These are phyloP conservation scores for Gracilinanus agilis DNA, from an alignment of 2,113 vertebrate species.

Conservation along the genomic window DNA sequence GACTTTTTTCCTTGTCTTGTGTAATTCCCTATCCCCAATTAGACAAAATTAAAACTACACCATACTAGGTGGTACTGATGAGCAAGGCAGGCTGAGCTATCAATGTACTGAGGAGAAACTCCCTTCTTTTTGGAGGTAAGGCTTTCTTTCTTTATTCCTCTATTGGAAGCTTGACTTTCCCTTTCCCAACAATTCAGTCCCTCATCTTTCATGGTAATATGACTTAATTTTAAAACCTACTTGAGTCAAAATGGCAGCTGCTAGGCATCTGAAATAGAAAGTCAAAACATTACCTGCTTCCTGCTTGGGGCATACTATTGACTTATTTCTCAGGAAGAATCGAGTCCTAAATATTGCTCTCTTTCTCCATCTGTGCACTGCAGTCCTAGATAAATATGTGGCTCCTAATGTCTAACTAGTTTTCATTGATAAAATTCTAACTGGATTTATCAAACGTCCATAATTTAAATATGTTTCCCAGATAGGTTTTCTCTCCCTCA, in stretches of 20 bases:
- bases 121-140: background rate
- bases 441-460: background rate
- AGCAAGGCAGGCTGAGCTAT: background rate
- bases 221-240: background rate
- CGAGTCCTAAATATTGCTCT: background rate
- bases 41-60: background rate
- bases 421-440: background rate
- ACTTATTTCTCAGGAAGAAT: background rate
- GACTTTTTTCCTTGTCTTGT: background rate
- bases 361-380: background rate
- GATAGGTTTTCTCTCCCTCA: background rate
- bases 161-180: background rate
- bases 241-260: background rate
- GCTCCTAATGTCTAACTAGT: background rate
- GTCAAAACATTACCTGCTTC: background rate
- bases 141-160: background rate
- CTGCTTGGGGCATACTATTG: background rate
- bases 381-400: background rate
- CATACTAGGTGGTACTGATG: too few relatives aligned
- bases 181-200: background rate
- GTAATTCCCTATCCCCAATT: background rate
- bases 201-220: background rate
- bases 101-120: background rate
- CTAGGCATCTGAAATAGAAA: background rate
- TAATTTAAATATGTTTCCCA: background rate